Evolutionary conservation across 2,888 invertebrate genomes (phyloP), one percentile per base, ranked within the genome.

Genomic region (Drosophila sordidapex): DNA sequence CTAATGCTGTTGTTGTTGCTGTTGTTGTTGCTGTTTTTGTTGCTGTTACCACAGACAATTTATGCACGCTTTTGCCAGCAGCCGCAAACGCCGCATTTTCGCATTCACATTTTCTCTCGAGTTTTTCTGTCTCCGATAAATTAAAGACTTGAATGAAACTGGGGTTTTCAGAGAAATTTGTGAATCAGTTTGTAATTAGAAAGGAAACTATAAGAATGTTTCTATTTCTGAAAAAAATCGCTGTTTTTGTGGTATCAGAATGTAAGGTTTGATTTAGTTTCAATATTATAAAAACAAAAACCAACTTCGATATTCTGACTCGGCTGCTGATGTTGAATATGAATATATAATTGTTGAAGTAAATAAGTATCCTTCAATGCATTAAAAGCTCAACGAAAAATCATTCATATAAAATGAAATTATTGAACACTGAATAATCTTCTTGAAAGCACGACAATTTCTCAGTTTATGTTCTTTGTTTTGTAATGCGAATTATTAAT

Each of bases 1-100:
- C 91, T 90, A 92, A 92, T 91, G 91, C 88, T 89, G 81, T 66
- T 85, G 65, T 60, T 71, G 53, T 62, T 85, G 63, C 58, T 71
- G 53, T 18, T 73, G 63, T 59, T 70, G 49, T 18, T 33, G 25
- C 11, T 51, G 61, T 21, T 70, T 63, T 21, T 74, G 67, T 56
- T 70, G 64, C 62, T 81, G 52, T 83, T 87, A 90, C 92, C 91
- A 83, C 91, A 92, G 90, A 92, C 92, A 91, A 93, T 93, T 93
- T 93, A 93, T 93, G 91, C 82, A 83, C 84, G 81, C 81, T 89
- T 89, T 85, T 87, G 72, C 38, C 74, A 67, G 38, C 69, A 77
- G 73, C 67, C 75, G 49, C 59, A 63, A 66, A 52, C 38, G 29
- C 58, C 64, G 56, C 65, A 70, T 76, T 76, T 68, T 58, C 58